Conservation (phyloP, 2,888 invertebrate species). For the Sphaerophoria taeniata region DNA sequence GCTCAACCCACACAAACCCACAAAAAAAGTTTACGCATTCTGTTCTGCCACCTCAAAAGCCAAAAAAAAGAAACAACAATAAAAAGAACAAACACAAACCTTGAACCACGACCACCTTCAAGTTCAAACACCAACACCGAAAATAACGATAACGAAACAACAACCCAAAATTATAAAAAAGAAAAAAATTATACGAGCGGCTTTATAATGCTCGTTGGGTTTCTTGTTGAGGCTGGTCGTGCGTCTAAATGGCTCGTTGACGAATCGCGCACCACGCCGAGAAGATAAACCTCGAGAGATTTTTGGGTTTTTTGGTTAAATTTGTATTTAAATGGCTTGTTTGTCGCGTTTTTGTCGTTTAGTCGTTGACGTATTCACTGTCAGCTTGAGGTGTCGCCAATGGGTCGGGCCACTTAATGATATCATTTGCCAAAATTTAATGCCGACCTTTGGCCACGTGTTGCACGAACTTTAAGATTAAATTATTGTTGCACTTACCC, state of each 20-base stretch:
- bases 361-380: too few relatives aligned
- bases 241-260: constrained; percentile 52
- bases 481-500: too few relatives aligned
- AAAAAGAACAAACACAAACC: constrained; percentile 23
- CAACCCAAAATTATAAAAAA: constrained; percentile 25
- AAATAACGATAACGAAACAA: constrained; percentile 30
- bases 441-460: too few relatives aligned
- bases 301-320: constrained; percentile 15
- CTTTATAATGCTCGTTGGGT: constrained; percentile 58
- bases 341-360: background rate
- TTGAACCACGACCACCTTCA: constrained; percentile 43
- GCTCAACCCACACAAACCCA: constrained; percentile 24
- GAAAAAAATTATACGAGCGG: constrained; percentile 52
- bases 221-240: constrained; percentile 74
- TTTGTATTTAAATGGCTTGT: background rate
- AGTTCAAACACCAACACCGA: constrained; percentile 40
- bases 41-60: background rate
- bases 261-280: background rate
- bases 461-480: too few relatives aligned
- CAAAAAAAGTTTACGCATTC: constrained; percentile 26
- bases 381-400: background rate
- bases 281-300: constrained; percentile 25
- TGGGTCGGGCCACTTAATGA: background rate
- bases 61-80: background rate
- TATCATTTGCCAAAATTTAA: too few relatives aligned